These are phyloP conservation scores for Phocoena phocoena DNA, from an alignment of 2,113 vertebrate genomes.

Conservation along the genomic window DNA sequence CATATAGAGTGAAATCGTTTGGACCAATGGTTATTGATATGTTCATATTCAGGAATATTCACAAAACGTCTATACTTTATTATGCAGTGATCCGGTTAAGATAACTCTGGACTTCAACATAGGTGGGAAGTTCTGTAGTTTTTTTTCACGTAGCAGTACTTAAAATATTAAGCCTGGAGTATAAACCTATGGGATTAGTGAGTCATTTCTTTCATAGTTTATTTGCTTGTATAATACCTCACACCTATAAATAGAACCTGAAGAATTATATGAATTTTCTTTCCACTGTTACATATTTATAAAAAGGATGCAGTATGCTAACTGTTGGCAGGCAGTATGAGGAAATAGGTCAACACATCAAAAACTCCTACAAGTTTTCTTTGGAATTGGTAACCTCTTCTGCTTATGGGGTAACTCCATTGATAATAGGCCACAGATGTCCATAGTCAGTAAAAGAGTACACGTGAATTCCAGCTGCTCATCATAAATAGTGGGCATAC, in stretches of 20 bases:
- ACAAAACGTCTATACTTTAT: not conserved
- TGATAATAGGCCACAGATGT: slow-evolving; percentile 38
- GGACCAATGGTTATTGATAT: not conserved
- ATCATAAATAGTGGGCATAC: not conserved
- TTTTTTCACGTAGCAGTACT: not conserved
- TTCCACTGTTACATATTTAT: not conserved
- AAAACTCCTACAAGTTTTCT: slow-evolving; percentile 24
- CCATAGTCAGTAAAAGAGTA: not conserved
- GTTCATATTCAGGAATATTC: not conserved
- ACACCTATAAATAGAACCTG: slow-evolving; percentile 23
- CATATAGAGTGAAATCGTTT: not conserved
- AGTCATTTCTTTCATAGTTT: slow-evolving; percentile 13
- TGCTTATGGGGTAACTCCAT: not conserved
- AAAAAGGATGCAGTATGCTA: not conserved
- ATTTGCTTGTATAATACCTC: slow-evolving; percentile 15
- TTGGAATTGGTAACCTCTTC: slow-evolving; percentile 31
- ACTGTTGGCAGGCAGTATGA: not conserved
- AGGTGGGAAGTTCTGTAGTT: not conserved
- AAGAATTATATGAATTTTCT: slow-evolving; percentile 20
- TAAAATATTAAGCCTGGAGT: not conserved
- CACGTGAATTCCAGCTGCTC: not conserved
- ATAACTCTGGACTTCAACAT: not conserved
- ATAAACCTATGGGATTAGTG: not conserved
- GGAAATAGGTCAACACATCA: not conserved
- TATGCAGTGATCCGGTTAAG: not conserved